Evolutionary conservation across 2,888 invertebrate species (phyloP), one percentile per base, ranked within the genome.

Genomic region (Koerneria pararmatus): DNA sequence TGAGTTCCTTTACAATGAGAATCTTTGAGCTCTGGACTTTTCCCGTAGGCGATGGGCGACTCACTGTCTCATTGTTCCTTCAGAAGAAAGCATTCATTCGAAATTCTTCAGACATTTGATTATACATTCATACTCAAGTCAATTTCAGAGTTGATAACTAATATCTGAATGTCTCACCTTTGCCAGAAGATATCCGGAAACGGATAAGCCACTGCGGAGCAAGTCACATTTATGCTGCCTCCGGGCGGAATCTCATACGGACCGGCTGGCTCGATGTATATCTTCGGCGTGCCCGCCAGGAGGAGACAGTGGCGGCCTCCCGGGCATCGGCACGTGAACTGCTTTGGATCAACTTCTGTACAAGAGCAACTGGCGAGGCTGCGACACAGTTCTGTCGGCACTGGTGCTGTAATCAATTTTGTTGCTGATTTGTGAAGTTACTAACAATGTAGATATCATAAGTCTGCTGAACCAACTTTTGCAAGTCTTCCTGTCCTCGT

Each of bases 141-240:
- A 11, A 15, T 41, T n/a, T 15, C n/a, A 41, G 11, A 41, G 11
- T 41, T n/a, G 11, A 11, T n/a, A 15, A 15, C 11, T 41, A 41
- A 15, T 15, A n/a, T 65, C 56, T 75, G 34, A 29, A 49, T 4
- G 29, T 27, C 69, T 62, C 49, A 78, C 78, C 77, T 71, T 60
- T 75, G 73, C 82, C 82, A 82, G 37, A 73, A 73, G 58, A 80
- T 80, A 48, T 80, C 74, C 2, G 82, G 82, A 63, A 82, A 82
- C 6, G 82, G 82, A 68, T 76, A 82, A 4, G 77, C 77, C 8
- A 80, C 82, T 22, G 78, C 77, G 1, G 78, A 71, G 69, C 82
- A 82, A 24, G 81, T 80, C 58, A 82, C 78, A 60, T 82, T 82
- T 63, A 82, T 73, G 49, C 75, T 79, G 34, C 82, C 82, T 48